Base-by-base conservation (phyloP, 2,888 invertebrate genomes). In the Leptinotarsa peninsularis region DNA sequence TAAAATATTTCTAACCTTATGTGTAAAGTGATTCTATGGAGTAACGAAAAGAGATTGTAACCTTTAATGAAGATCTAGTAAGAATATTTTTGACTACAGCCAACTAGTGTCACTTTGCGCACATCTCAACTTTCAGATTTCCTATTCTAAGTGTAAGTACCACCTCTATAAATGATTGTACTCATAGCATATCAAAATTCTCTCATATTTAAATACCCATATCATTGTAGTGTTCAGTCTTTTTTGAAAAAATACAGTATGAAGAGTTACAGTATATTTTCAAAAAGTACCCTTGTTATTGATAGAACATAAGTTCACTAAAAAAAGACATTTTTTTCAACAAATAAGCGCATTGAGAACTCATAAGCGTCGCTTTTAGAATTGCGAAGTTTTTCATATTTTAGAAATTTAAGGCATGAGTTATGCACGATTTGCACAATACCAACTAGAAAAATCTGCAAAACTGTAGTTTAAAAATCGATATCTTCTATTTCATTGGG, bases 161-260 rank as follows among this genome's bases (percentile, higher is more conserved):
- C 23, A 67, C 21, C 21, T 58, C 33, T 58, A 27, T 58, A 18
- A n/a, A 52, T 70, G 54, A 50, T n/a, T 23, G 27, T 43, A 60
- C 17, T 72, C 71, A 63, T 75, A 75, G 72, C 75, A 75, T 75
- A 75, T 75, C 75, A 72, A 74, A 23, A 58, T 72, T 71, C 49
- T 71, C 54, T 71, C 71, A 67, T 74, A 71, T 54, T 66, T 68
- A 75, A 49, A 49, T 54, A 63, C 68, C 60, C 75, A 75, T 75
- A 75, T 75, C 75, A 72, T 72, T 75, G 52, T 75, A 71, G 75
- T 72, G 75, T 66, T 75, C 75, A 72, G 43, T 5, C 58, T 75
- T 68, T 71, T 72, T 75, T 50, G 68, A n/a, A 66, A 75, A 71
- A n/a, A 27, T 60, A 60, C 60, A 43, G 43, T 43, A 15, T 60